Conservation (phyloP, 2,888 invertebrate genomes). For the Plagodis dolabraria region DNA sequence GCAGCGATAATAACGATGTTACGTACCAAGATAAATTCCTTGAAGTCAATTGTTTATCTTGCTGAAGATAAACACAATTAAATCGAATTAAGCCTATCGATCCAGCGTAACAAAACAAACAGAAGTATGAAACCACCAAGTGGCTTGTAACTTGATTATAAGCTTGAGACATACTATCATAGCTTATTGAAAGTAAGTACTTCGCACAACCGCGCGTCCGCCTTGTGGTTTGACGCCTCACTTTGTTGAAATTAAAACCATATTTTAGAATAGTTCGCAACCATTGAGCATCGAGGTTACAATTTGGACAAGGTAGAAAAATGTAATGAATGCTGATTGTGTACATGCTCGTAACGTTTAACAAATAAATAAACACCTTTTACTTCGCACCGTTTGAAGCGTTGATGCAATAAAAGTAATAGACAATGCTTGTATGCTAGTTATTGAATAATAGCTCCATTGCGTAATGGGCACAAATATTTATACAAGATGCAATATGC, state of each 20-base stretch:
- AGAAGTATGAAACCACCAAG: constrained; percentile 32
- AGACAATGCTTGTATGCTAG: constrained; percentile 21
- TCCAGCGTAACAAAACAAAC: constrained; percentile 14
- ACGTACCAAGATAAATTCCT: background rate
- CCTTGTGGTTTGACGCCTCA: constrained; percentile 44
- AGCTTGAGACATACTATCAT: constrained; percentile 35
- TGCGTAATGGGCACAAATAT: constrained; percentile 26
- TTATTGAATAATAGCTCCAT: constrained; percentile 29
- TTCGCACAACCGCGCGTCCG: constrained; percentile 34
- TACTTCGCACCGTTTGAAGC: constrained; percentile 11
- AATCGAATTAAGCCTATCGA: constrained; percentile 5
- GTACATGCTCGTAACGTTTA: background rate
- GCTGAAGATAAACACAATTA: constrained; percentile 10
- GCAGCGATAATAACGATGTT: constrained; percentile 10
- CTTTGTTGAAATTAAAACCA: constrained; percentile 33
- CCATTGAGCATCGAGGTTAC: constrained; percentile 20
- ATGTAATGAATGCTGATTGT: background rate
- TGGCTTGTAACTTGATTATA: constrained; percentile 35
- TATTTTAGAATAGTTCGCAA: constrained; percentile 27
- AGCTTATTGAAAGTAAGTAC: constrained; percentile 39
- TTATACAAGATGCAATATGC: constrained; percentile 16
- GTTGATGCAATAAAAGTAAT: constrained; percentile 29
- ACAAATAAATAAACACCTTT: constrained; percentile 22
- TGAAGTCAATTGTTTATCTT: background rate
- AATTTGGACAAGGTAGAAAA: constrained; percentile 3